These are phyloP conservation scores for Micropoecilia bifurca DNA, from an alignment of 2,797 vertebrate species.

Conservation along the genomic window DNA sequence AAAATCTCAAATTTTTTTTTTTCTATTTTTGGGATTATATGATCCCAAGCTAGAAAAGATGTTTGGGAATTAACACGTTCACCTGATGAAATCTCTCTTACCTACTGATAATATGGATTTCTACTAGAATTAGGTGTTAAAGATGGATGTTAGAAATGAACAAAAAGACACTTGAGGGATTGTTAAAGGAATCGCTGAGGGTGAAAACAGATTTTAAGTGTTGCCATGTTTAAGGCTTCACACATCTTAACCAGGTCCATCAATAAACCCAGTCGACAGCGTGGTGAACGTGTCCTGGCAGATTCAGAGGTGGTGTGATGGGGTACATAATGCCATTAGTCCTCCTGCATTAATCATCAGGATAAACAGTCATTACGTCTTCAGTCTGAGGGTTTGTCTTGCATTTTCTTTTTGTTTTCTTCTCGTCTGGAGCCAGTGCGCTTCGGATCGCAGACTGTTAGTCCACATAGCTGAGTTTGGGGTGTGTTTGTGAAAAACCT, in stretches of 20 bases:
- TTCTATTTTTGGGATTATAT: not conserved
- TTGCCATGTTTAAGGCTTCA: not conserved
- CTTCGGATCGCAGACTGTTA: not conserved
- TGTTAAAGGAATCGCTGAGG: not conserved
- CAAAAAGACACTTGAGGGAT: not conserved
- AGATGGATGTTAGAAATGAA: not conserved
- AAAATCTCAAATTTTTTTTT: too few species aligned
- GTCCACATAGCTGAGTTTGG: not conserved
- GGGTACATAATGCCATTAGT: not conserved
- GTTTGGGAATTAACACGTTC: not conserved
- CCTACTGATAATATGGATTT: not conserved
- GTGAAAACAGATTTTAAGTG: not conserved
- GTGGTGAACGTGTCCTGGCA: not conserved
- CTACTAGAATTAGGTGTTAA: not conserved
- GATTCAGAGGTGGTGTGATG: not conserved
- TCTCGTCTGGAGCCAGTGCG: not conserved
- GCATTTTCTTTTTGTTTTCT: not conserved
- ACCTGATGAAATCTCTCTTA: too few species aligned
- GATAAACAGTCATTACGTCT: constrained; percentile 3
- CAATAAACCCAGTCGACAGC: not conserved
- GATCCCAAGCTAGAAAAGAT: not conserved
- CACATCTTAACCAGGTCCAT: not conserved
- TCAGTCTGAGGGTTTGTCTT: constrained; percentile 6
- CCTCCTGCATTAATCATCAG: not conserved
- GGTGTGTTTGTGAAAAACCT: not conserved